Conservation (phyloP, 1,140 invertebrate genomes). For the Helicoverpa zea region DNA sequence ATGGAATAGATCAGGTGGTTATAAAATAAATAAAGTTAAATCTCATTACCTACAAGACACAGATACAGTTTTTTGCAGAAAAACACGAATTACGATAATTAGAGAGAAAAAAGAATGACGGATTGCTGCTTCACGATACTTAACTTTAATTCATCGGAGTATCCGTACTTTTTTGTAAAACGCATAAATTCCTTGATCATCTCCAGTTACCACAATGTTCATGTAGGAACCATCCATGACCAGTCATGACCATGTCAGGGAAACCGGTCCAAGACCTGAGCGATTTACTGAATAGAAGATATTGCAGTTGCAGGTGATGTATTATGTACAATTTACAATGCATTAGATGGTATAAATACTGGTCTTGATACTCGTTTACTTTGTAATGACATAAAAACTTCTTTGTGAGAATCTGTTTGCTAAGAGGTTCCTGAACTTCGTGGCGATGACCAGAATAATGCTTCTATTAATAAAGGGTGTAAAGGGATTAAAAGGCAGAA, state of each 20-base stretch:
- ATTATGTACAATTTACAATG: slow-evolving; percentile 14
- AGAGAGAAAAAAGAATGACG: neutral
- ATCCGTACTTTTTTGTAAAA: neutral
- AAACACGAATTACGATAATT: slow-evolving; percentile 33
- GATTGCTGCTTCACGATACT: neutral
- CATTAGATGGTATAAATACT: neutral
- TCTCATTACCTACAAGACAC: neutral
- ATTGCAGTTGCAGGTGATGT: slow-evolving; percentile 4
- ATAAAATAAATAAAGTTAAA: slow-evolving; percentile 2
- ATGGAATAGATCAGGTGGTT: neutral
- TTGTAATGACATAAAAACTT: neutral
- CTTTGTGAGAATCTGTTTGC: neutral
- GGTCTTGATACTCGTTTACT: no score
- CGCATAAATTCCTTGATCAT: neutral
- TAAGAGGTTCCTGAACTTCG: neutral
- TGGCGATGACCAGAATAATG: neutral
- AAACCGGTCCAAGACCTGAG: slow-evolving; percentile 6
- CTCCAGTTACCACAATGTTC: slow-evolving; percentile 4
- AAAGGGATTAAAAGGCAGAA: slow-evolving; percentile 6
- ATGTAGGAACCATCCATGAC: no score
- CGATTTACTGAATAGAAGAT: slow-evolving; percentile 8
- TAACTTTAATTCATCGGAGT: neutral
- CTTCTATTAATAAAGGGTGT: neutral
- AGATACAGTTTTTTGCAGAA: slow-evolving; percentile 17
- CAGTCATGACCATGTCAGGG: neutral